A percentile compares a stretch with the other conserved stretches of the same genome.
Conservation (phyloP, 2,797 vertebrate species). For the Mormyrus hasselquistii region DNA sequence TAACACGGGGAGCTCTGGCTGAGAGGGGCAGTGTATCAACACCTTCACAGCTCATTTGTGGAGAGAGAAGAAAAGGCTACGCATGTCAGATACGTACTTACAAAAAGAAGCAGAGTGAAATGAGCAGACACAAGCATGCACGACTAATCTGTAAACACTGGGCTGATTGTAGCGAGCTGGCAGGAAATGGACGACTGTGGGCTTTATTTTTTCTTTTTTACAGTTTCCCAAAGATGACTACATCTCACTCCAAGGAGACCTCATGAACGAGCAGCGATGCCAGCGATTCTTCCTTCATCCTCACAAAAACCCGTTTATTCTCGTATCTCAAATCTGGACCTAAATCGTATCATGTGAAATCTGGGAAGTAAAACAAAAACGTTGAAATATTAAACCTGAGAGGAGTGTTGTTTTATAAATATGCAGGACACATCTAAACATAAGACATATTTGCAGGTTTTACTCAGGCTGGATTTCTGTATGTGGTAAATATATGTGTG, state of each 20-base stretch:
- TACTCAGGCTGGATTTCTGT: not conserved
- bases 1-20: not conserved
- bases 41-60: not conserved
- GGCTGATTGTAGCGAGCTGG: not conserved
- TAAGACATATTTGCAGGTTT: not conserved
- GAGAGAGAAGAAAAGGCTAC: not conserved
- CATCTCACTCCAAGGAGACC: not conserved
- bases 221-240: not conserved
- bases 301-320: not conserved
- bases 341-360: not conserved
- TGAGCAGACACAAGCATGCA: not conserved
- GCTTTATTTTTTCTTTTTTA: not conserved
- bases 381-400: not conserved
- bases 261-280: not conserved
- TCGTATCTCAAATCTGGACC: not conserved
- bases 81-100: not conserved
- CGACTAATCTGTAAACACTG: not conserved
- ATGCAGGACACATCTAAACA: not conserved
- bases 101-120: not conserved
- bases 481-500: not conserved
- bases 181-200: not conserved
- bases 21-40: not conserved
- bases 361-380: not conserved
- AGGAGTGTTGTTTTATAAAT: not conserved
- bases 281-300: not conserved